A percentile compares a stretch with the other conserved stretches of the same genome.
These are phyloP conservation scores for Thaleichthys pacificus DNA, from an alignment of 2,797 vertebrate genomes.

Conservation along the genomic window DNA sequence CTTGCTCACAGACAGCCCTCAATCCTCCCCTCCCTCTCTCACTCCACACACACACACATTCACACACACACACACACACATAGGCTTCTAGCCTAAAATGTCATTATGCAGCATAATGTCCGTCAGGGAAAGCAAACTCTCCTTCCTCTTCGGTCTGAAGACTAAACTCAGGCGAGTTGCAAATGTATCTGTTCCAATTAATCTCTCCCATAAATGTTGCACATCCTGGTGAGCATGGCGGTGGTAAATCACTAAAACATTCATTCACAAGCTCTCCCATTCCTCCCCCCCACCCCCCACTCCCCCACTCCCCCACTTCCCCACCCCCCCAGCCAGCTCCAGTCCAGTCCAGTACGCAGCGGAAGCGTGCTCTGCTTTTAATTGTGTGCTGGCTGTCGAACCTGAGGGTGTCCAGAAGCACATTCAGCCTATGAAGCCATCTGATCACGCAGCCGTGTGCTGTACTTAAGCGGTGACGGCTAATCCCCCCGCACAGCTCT, in stretches of 20 bases:
- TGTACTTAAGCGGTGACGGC: conserved; percentile 68
- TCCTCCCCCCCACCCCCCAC: not conserved
- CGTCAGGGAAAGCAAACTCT: not conserved
- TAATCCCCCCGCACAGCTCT: conserved; percentile 73
- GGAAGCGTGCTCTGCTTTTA: not conserved
- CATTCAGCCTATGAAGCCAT: conserved; percentile 62
- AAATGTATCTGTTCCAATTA: conserved; percentile 68
- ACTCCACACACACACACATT: not conserved
- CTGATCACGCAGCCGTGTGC: conserved; percentile 69
- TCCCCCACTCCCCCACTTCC: too few species aligned
- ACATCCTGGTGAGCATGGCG: conserved; percentile 64
- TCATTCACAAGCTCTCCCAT: conserved; percentile 29
- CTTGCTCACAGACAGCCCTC: not conserved
- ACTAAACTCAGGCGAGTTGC: conserved; percentile 56
- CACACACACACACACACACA: not conserved
- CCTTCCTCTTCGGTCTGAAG: not conserved
- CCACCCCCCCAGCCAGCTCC: not conserved
- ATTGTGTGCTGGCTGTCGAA: conserved; percentile 35
- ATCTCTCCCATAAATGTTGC: conserved; percentile 71
- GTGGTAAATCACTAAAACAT: conserved; percentile 63
- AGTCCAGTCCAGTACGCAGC: conserved; percentile 28
- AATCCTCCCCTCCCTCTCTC: not conserved
- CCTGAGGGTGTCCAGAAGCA: conserved; percentile 52
- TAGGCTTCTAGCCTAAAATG: not conserved
- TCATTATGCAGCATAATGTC: not conserved